phyloP scores from a whole-genome alignment of 2,113 vertebrate genomes.

The Ariopsis seemanni region DNA sequence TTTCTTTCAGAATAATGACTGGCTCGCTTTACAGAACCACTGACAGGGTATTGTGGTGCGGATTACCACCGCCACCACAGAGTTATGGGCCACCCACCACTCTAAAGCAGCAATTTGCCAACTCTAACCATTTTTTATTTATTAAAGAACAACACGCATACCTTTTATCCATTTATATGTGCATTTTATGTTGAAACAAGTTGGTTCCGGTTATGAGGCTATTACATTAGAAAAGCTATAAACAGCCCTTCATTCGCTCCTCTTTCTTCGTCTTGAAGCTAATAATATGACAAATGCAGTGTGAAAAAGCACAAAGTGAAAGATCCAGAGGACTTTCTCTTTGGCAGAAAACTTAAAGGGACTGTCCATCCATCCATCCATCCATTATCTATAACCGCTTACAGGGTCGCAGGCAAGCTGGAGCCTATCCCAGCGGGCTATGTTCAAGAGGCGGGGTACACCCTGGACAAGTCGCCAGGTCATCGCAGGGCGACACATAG shows the following conservation, averaged over 20 bases:
- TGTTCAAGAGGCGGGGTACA: too few relatives aligned
- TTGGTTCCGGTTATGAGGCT: background rate
- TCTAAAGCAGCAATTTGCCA: background rate
- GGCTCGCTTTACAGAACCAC: too few relatives aligned
- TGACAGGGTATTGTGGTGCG: background rate
- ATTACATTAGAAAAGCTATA: background rate
- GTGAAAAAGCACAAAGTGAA: background rate
- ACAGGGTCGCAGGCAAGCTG: too few relatives aligned
- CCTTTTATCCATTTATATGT: background rate
- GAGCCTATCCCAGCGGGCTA: too few relatives aligned
- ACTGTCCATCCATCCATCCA: too few relatives aligned
- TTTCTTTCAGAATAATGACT: too few relatives aligned
- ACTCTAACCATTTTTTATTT: background rate
- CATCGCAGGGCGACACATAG: too few relatives aligned
- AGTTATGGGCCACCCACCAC: background rate
- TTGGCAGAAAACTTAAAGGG: background rate
- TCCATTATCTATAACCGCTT: too few relatives aligned
- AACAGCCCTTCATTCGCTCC: background rate
- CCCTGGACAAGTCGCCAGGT: too few relatives aligned
- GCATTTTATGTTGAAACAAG: background rate
- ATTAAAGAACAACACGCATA: background rate
- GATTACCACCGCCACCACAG: background rate
- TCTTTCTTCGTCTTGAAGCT: background rate
- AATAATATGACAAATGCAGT: background rate
- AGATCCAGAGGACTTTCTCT: background rate